phyloP scores from a whole-genome alignment of 2,888 invertebrate genomes.

The Ectobius pallidus region DNA sequence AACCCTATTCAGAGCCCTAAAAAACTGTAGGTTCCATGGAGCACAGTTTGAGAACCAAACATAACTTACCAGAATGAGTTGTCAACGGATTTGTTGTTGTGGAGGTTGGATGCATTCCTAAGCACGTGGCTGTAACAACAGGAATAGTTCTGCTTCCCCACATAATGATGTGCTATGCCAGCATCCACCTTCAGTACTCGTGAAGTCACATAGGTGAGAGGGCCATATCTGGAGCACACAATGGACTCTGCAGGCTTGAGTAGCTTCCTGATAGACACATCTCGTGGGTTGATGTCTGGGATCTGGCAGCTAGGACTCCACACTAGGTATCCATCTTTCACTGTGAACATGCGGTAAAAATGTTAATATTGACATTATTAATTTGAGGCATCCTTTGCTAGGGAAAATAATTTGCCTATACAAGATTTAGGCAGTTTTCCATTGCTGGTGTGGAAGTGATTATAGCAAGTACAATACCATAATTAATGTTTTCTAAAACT shows the following conservation, averaged over 20 bases:
- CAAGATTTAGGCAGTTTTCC: background rate
- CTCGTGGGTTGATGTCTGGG: slow-evolving; percentile 61
- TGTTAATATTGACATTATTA: background rate
- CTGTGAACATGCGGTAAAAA: background rate
- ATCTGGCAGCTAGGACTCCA: slow-evolving; percentile 69
- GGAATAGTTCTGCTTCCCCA: slow-evolving; percentile 43
- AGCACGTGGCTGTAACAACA: slow-evolving; percentile 53
- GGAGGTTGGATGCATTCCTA: slow-evolving; percentile 40
- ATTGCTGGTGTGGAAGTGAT: background rate
- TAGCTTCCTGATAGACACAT: slow-evolving; percentile 59
- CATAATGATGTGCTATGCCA: slow-evolving; percentile 49
- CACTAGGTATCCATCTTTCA: slow-evolving; percentile 57
- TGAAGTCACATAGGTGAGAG: slow-evolving; percentile 49
- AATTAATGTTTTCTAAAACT: background rate
- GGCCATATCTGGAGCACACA: slow-evolving; percentile 55
- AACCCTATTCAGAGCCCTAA: too few relatives aligned
- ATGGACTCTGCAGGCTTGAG: slow-evolving; percentile 61
- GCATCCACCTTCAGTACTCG: slow-evolving; percentile 50
- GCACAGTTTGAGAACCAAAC: too few relatives aligned
- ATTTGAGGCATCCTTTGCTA: background rate
- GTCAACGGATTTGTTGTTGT: slow-evolving; percentile 27
- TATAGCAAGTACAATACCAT: background rate
- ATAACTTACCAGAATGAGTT: slow-evolving; percentile 41
- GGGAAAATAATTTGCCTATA: background rate
- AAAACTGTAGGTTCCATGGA: too few relatives aligned